These are phyloP conservation scores for Slavum lentiscoides DNA, from an alignment of 2,888 invertebrate species.

Conservation along the genomic window DNA sequence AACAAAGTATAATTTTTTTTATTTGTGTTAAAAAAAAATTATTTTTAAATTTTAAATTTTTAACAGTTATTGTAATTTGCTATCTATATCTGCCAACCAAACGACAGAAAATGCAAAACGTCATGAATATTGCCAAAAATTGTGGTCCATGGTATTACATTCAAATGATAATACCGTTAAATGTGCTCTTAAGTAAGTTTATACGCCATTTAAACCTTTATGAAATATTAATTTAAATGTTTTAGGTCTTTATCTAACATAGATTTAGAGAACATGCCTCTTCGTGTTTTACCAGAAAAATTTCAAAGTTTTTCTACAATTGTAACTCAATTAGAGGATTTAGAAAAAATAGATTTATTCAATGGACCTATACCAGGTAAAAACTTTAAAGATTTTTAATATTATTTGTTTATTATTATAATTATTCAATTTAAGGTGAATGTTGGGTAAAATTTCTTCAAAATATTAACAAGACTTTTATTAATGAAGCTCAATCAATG, in stretches of 20 bases:
- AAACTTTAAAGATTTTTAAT: neutral
- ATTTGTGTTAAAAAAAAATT: neutral
- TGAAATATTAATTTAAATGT: constrained; percentile 12
- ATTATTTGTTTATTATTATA: neutral
- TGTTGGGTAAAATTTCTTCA: constrained; percentile 46
- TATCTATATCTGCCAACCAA: constrained; percentile 21
- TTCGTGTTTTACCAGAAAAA: constrained; percentile 32
- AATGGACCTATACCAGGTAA: constrained; percentile 38
- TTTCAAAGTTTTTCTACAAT: constrained; percentile 13
- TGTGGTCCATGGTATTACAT: constrained; percentile 35
- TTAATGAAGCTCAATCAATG: constrained; percentile 29
- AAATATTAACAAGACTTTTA: constrained; percentile 10
- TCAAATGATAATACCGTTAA: constrained; percentile 32
- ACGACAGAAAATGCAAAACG: constrained; percentile 4
- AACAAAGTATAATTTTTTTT: constrained; percentile 25
- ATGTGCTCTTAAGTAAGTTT: constrained; percentile 37
- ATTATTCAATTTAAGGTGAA: constrained; percentile 14
- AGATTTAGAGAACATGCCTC: constrained; percentile 20
- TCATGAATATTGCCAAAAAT: neutral
- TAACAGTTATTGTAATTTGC: constrained; percentile 36
- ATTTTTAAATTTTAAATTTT: neutral
- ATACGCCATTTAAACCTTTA: neutral
- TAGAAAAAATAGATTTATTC: constrained; percentile 37
- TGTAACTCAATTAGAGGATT: constrained; percentile 33
- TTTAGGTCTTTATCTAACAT: constrained; percentile 28